These are phyloP conservation scores for Poicephalus gulielmi DNA, from an alignment of 2,113 vertebrate genomes.

Conservation along the genomic window DNA sequence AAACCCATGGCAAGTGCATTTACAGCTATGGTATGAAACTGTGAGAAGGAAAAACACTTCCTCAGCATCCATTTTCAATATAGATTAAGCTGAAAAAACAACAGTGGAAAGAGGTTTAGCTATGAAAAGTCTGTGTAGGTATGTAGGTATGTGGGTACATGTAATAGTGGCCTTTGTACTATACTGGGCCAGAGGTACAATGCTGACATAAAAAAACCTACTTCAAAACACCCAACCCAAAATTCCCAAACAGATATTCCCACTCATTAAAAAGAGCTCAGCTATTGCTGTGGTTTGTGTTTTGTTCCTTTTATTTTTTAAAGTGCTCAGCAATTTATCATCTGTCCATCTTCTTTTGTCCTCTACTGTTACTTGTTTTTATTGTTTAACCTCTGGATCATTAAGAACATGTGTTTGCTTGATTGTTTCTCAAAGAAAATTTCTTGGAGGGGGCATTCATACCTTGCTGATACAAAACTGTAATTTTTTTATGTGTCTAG, in stretches of 20 bases:
- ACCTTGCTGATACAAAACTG: neutral
- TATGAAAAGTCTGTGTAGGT: neutral
- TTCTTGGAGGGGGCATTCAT: neutral
- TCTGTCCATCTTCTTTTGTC: neutral
- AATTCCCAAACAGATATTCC: neutral
- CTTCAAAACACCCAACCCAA: neutral
- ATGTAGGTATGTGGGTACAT: neutral
- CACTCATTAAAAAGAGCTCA: neutral
- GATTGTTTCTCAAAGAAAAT: neutral
- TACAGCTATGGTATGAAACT: neutral
- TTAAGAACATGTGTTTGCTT: neutral
- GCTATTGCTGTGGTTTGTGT: neutral
- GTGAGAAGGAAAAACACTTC: neutral
- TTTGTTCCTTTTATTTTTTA: neutral
- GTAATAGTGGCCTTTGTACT: neutral
- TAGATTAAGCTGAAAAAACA: neutral
- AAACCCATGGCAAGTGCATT: conserved; percentile 37
- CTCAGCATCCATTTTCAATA: neutral
- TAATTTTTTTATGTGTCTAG: neutral
- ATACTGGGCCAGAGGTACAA: neutral
- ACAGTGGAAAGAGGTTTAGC: neutral
- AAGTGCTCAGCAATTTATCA: neutral
- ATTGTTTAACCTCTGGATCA: neutral
- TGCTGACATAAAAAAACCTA: neutral
- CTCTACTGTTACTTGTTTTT: neutral